These are phyloP conservation scores for Nemotelus nigrinus DNA, from an alignment of 2,888 invertebrate species.

Conservation along the genomic window DNA sequence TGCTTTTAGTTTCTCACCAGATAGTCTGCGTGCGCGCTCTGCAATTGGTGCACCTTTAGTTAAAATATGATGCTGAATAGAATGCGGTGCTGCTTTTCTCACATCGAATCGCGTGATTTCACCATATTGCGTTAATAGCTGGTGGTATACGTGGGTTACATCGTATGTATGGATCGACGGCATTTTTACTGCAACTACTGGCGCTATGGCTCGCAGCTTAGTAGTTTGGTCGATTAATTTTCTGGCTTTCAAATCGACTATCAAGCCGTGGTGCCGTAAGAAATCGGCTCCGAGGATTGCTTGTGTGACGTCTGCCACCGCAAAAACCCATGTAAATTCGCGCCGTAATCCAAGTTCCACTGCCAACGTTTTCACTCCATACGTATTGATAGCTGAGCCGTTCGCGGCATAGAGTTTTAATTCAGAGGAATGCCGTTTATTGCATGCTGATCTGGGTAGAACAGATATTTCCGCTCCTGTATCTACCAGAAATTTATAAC, in stretches of 20 bases:
- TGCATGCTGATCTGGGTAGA: background rate
- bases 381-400: background rate
- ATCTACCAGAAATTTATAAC: background rate
- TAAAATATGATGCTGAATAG: background rate
- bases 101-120: background rate
- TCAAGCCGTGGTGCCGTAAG: too few species aligned
- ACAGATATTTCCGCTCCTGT: background rate
- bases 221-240: background rate
- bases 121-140: background rate
- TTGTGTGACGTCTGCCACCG: background rate
- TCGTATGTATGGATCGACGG: background rate
- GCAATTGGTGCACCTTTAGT: conserved; percentile 3
- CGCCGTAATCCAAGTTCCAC: background rate
- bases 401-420: background rate
- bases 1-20: background rate
- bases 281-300: background rate
- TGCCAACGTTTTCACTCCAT: background rate
- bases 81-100: background rate
- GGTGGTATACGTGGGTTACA: background rate
- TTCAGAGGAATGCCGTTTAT: background rate
- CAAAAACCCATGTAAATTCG: background rate
- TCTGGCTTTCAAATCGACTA: background rate
- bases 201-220: background rate
- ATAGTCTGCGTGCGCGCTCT: too few species aligned
- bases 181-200: background rate